Evolutionary conservation across 2,888 invertebrate species (phyloP).

Genomic region (Epistrophella euchroma): DNA sequence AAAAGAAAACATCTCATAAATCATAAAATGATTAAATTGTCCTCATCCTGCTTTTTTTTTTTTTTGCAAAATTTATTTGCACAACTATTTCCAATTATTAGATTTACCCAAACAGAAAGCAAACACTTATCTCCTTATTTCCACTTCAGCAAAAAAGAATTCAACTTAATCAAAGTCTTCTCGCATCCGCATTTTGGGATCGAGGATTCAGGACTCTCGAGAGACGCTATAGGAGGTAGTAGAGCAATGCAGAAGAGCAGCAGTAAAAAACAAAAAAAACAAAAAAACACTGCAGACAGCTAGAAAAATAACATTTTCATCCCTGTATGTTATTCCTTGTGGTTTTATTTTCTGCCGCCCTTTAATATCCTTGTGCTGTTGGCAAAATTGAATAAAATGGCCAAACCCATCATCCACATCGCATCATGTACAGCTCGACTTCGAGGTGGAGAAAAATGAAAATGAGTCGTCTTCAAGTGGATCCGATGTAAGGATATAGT

Average conservation of each 20-base stretch:
- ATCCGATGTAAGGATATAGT: constrained; percentile 42
- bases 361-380: constrained; percentile 37
- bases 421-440: constrained; percentile 1
- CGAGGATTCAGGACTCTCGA: constrained; percentile 6
- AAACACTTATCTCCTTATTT: constrained; percentile 72
- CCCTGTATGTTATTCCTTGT: constrained; percentile 33
- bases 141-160: constrained; percentile 50
- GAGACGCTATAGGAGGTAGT: constrained; percentile 12
- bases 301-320: constrained; percentile 70
- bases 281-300: constrained; percentile 59
- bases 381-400: constrained; percentile 72
- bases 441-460: constrained; percentile 3
- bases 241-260: not conserved
- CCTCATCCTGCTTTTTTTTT: constrained; percentile 16
- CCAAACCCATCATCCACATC: constrained; percentile 61
- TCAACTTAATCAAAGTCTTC: constrained; percentile 72
- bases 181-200: constrained; percentile 38
- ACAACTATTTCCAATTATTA: constrained; percentile 74
- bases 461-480: constrained; percentile 29
- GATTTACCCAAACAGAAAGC: constrained; percentile 71
- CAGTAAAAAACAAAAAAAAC: not conserved
- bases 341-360: not conserved
- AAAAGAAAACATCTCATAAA: constrained; percentile 33
- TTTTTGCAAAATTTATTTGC: constrained; percentile 34
- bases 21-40: constrained; percentile 47